Evolutionary conservation across 1,140 invertebrate species (phyloP), one percentile per base, ranked within the genome.

Genomic region (Philopotamus ludificatus): DNA sequence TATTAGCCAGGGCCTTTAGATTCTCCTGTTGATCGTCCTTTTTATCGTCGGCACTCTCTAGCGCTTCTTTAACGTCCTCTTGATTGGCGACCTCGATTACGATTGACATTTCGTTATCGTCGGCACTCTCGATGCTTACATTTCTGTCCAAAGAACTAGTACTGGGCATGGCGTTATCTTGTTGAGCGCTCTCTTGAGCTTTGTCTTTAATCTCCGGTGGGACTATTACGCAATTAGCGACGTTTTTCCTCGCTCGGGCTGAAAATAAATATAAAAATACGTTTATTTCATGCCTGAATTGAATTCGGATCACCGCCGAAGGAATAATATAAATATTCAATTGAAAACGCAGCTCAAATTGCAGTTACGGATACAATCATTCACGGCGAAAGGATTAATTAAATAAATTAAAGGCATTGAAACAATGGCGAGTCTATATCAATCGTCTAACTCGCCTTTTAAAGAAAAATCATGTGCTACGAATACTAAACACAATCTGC

Each of bases 161-260:
- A 1, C n/a, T 45, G 51, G 49, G 61, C 34, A 16, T 34, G 2
- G 54, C 1, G 28, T 12, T 4, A n/a, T 16, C 25, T 39, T 39
- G 15, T 26, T 15, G 67, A 54, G 22, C 21, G 15, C 47, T 16
- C 1, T 9, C 34, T 23, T 15, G 2, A 10, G 41, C 16, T 50
- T 61, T 65, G 16, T 65, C 57, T 61, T 61, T 66, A n/a, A n/a
- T n/a, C 7, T 59, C 54, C 3, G 61, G 64, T 10, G 68, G 68
- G n/a, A 70, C 63, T 2, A 67, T 21, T 3, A 70, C 60, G 74
- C 92, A 93, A 80, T 94, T 85, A 61, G 87, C 84, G 42, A 94
- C 82, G 75, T 94, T 94, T 74, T 88, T 90, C 57, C 87, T 83
- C 1, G 94, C 94, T 9, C 66, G 57, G 22, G 66, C 69, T 70